Evolutionary conservation across 2,888 invertebrate species (phyloP).

Genomic region (Coelopa pilipes): DNA sequence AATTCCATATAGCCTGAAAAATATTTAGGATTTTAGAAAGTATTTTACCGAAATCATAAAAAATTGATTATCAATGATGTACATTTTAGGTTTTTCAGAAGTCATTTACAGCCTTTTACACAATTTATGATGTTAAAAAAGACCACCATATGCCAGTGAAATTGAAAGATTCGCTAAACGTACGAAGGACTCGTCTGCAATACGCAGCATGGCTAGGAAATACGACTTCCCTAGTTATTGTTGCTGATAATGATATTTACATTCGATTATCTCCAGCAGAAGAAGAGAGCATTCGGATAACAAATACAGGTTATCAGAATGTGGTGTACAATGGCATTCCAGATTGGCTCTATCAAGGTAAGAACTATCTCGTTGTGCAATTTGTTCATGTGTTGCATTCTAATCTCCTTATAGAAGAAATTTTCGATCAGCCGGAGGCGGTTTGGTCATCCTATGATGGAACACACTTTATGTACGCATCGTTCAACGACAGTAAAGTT

Average conservation of each 20-base stretch:
- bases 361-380: not conserved
- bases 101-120: conserved; percentile 89
- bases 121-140: conserved; percentile 90
- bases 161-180: conserved; percentile 78
- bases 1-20: not conserved
- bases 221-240: conserved; percentile 80
- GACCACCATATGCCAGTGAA: conserved; percentile 89
- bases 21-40: too few relatives aligned
- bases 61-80: conserved; percentile 19
- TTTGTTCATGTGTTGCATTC: too few relatives aligned
- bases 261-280: conserved; percentile 78
- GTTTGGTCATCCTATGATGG: conserved; percentile 89
- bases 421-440: conserved; percentile 82
- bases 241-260: conserved; percentile 90
- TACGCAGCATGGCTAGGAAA: conserved; percentile 86
- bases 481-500: conserved; percentile 85
- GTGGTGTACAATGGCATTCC: conserved; percentile 91
- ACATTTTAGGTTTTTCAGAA: conserved; percentile 82
- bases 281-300: conserved; percentile 77
- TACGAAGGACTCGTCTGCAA: conserved; percentile 80
- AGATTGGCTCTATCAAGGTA: conserved; percentile 97
- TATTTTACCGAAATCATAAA: too few relatives aligned
- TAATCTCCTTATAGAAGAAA: conserved; percentile 87
- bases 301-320: conserved; percentile 81
- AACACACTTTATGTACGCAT: conserved; percentile 83